Base-by-base conservation (phyloP, 2,113 vertebrate species). In the Pedetes capensis region DNA sequence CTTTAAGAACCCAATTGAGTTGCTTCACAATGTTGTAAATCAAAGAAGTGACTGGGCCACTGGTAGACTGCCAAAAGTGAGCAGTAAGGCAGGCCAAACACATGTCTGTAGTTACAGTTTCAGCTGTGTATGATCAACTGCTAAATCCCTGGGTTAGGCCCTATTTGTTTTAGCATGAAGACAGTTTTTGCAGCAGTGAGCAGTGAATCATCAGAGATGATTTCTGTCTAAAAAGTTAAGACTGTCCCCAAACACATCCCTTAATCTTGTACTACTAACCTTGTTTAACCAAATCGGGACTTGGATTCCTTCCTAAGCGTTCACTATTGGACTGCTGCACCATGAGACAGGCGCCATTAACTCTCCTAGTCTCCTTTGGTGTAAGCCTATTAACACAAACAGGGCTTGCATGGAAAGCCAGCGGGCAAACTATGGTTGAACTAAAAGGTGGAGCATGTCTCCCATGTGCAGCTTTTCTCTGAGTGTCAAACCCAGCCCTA, bases 21-120 rank as follows among this genome's bases (percentile, higher is more conserved):
- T 64, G 61, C 81, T 97, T 72, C 16, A 6, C 57, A 69, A 34
- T 64, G 87, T 8, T 94, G 61, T 94, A 96, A 97, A 96, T 94
- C 91, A 94, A 94, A 96, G 93, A 80, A 39, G 61, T 92, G 49
- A 87, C 51, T 42, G 81, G 89, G 90, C 93, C 64, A 23, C 57
- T 93, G 96, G 90, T 86, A 34, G 84, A 39, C 87, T 94, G 97
- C 97, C 97, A 96, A 94, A 81, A 90, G 51, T 1, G 0, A 93
- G 90, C 76, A 42, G 93, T 7, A 37, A 90, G 87, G 75, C 72
- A 79, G 95, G 95, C 95, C 96, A 97, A 96, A 89, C 97, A 96
- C 94, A 95, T 96, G 95, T 92, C 96, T 90, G 72, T 17, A 92
- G 87, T 95, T 96, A 94, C 42, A 96, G 81, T 74, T 85, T 96